Conservation (phyloP, 2,113 vertebrate genomes). For the Pelvicachromis taeniatus region DNA sequence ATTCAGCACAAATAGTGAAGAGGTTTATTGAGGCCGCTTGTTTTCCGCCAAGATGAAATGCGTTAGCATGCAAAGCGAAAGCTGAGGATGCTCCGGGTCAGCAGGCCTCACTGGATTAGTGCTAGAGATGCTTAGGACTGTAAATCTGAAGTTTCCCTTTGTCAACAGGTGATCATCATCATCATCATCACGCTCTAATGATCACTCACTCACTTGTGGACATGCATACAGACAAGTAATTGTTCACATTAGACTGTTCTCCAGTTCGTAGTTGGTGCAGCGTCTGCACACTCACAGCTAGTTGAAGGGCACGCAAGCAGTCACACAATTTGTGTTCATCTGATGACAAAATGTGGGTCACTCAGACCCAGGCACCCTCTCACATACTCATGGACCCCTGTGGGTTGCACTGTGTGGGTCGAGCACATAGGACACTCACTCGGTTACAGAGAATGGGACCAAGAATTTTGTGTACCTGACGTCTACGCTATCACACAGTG, state of each 20-base stretch:
- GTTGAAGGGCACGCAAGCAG: not conserved
- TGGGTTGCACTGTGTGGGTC: not conserved
- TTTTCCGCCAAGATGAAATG: not conserved
- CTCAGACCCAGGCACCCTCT: not conserved
- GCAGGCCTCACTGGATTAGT: not conserved
- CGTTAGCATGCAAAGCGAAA: not conserved
- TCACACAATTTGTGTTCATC: not conserved
- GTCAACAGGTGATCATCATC: not conserved
- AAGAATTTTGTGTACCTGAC: not conserved
- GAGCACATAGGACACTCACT: not conserved
- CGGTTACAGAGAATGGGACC: not conserved
- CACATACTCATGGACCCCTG: not conserved
- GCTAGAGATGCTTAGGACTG: not conserved
- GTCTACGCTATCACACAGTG: not conserved
- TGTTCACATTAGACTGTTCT: not conserved
- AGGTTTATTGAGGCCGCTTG: not conserved
- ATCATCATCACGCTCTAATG: not conserved
- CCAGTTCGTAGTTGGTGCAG: not conserved
- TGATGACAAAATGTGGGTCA: not conserved
- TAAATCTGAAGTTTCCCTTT: not conserved
- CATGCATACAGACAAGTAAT: not conserved
- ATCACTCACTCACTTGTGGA: not conserved
- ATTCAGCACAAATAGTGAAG: not conserved
- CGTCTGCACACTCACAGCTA: not conserved
- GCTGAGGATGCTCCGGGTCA: not conserved